These are phyloP conservation scores for Megaleporinus macrocephalus DNA, from an alignment of 2,113 vertebrate species.

Conservation along the genomic window DNA sequence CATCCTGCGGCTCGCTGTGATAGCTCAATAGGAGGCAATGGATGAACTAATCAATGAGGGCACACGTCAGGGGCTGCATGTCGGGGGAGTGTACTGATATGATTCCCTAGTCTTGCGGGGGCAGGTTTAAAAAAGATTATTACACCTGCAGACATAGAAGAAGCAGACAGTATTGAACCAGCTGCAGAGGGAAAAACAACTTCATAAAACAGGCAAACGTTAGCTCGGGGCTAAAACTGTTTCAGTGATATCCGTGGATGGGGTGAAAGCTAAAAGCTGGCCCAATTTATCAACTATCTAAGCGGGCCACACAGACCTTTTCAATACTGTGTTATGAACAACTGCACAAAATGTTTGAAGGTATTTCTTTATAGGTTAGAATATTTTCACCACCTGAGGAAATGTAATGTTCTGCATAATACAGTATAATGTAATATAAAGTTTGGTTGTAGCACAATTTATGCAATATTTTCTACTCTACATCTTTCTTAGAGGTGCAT, in stretches of 20 bases:
- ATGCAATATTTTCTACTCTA: too few species aligned
- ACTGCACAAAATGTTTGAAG: too few species aligned
- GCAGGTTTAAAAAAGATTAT: conserved; percentile 30
- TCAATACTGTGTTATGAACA: too few species aligned
- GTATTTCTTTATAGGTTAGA: too few species aligned
- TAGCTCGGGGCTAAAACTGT: neutral
- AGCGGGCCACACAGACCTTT: too few species aligned
- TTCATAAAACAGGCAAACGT: conserved; percentile 19
- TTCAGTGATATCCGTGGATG: neutral
- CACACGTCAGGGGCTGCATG: conserved; percentile 1
- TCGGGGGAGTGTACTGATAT: conserved; percentile 25
- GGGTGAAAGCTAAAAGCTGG: neutral
- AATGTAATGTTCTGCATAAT: too few species aligned
- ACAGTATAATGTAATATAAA: too few species aligned
- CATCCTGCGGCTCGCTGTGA: conserved; percentile 11
- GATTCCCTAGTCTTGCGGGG: conserved; percentile 30
- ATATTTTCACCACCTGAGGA: too few species aligned
- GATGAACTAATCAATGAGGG: conserved; percentile 46
- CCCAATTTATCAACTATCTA: neutral
- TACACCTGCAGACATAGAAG: conserved; percentile 27
- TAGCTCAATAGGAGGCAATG: neutral
- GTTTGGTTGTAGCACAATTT: too few species aligned
- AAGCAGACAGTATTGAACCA: conserved; percentile 27
- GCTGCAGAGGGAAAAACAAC: neutral
- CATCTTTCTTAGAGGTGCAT: too few species aligned